A percentile compares a stretch with the other conserved stretches of the same genome.
Conservation (phyloP, 2,888 invertebrate genomes). For the Aphidius colemani region DNA sequence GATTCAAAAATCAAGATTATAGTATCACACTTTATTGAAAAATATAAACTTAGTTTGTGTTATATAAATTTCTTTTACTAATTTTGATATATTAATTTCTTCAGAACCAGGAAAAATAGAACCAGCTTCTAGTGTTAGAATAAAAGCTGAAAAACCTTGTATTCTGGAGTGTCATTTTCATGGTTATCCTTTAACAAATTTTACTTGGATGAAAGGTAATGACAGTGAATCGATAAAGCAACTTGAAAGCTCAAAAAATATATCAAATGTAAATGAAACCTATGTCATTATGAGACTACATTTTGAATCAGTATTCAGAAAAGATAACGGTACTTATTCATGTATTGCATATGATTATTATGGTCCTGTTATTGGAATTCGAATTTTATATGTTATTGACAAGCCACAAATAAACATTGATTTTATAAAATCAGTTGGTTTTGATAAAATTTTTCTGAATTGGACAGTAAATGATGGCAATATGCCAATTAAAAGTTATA, state of each 20-base stretch:
- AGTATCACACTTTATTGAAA: too few relatives aligned
- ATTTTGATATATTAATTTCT: constrained; percentile 19
- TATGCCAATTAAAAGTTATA: constrained; percentile 68
- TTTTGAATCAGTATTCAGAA: constrained; percentile 66
- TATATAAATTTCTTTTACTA: constrained; percentile 10
- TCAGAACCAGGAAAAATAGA: constrained; percentile 62
- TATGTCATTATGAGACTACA: constrained; percentile 66
- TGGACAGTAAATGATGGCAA: constrained; percentile 83
- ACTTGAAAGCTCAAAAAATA: constrained; percentile 54
- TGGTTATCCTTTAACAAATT: constrained; percentile 66
- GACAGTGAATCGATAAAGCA: constrained; percentile 57
- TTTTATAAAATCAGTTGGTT: constrained; percentile 75
- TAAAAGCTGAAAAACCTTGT: constrained; percentile 63
- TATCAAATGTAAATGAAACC: constrained; percentile 64
- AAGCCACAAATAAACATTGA: constrained; percentile 74
- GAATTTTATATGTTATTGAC: constrained; percentile 69
- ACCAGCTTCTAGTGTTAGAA: constrained; percentile 60
- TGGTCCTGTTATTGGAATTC: constrained; percentile 60
- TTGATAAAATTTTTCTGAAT: constrained; percentile 76
- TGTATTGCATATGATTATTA: constrained; percentile 56
- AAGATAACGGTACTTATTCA: constrained; percentile 75
- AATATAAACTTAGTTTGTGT: background rate
- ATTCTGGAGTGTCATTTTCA: constrained; percentile 64
- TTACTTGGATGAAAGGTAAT: constrained; percentile 67
- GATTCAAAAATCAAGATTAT: too few relatives aligned